Conservation (phyloP, 2,113 vertebrate genomes). For the Cavia aperea region DNA sequence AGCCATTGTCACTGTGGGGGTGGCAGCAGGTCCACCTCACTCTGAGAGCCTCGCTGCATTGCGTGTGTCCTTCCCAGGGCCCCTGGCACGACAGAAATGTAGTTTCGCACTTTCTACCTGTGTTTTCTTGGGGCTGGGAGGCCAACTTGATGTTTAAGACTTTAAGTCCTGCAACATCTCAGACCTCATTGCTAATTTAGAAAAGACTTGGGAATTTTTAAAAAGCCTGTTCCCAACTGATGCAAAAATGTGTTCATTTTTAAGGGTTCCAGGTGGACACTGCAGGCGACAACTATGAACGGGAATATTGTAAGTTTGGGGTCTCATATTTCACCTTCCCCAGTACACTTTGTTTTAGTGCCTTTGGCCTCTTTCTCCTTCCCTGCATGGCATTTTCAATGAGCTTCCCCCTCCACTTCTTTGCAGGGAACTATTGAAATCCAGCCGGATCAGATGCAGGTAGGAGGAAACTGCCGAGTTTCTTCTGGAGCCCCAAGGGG, state of each 20-base stretch:
- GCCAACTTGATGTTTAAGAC: neutral
- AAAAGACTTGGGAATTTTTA: neutral
- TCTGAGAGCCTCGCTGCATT: neutral
- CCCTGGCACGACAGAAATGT: neutral
- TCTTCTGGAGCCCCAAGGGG: neutral
- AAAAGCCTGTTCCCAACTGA: neutral
- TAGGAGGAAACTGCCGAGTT: constrained; percentile 48
- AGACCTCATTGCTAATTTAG: neutral
- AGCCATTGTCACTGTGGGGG: neutral
- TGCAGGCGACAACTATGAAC: constrained; percentile 91
- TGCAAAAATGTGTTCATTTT: constrained; percentile 28
- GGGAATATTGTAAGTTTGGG: constrained; percentile 87
- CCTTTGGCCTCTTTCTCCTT: neutral
- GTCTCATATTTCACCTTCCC: neutral
- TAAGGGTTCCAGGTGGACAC: constrained; percentile 95
- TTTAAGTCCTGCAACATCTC: neutral
- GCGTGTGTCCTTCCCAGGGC: fast-evolving
- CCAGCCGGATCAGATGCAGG: constrained; percentile 98
- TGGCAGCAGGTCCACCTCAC: fast-evolving
- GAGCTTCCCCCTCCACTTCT: constrained; percentile 26
- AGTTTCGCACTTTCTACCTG: neutral
- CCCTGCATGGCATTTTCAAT: neutral
- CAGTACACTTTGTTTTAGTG: neutral
- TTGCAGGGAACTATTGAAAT: constrained; percentile 82
- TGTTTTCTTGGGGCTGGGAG: neutral